These are phyloP conservation scores for Esox lucius DNA, from an alignment of 2,797 vertebrate species.

Conservation along the genomic window DNA sequence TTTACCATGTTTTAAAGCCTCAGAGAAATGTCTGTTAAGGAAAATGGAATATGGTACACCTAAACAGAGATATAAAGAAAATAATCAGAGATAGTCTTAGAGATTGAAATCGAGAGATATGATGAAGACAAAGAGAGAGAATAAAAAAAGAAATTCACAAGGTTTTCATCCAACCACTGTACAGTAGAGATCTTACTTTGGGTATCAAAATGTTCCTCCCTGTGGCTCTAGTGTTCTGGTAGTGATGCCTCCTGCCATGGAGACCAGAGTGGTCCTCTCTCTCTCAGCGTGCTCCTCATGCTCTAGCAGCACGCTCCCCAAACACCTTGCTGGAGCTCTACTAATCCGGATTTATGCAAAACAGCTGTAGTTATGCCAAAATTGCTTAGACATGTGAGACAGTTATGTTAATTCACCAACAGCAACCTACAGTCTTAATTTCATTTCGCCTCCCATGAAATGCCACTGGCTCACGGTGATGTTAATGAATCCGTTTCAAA, in stretches of 20 bases:
- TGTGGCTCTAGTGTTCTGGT: background rate
- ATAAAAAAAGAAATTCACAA: background rate
- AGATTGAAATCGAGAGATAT: background rate
- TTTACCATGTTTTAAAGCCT: background rate
- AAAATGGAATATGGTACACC: background rate
- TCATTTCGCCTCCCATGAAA: conserved; percentile 43
- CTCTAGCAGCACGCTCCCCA: background rate
- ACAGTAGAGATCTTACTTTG: background rate
- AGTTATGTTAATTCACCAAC: conserved; percentile 55
- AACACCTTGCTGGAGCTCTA: conserved; percentile 37
- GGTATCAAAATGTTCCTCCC: background rate
- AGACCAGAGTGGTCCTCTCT: background rate
- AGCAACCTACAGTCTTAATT: conserved; percentile 51
- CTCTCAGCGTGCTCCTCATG: background rate
- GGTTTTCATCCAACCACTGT: background rate
- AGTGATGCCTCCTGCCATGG: background rate
- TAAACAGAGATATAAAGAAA: background rate
- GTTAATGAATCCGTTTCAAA: conserved; percentile 56
- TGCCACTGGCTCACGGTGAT: conserved; percentile 30
- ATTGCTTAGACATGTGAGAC: conserved; percentile 46
- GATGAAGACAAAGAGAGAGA: background rate
- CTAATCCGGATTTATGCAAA: conserved; percentile 56
- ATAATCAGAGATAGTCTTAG: background rate
- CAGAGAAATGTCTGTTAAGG: background rate
- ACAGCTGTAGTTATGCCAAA: conserved; percentile 36